Base-by-base conservation (phyloP, 2,888 invertebrate genomes). In the Ethmia dodecea region DNA sequence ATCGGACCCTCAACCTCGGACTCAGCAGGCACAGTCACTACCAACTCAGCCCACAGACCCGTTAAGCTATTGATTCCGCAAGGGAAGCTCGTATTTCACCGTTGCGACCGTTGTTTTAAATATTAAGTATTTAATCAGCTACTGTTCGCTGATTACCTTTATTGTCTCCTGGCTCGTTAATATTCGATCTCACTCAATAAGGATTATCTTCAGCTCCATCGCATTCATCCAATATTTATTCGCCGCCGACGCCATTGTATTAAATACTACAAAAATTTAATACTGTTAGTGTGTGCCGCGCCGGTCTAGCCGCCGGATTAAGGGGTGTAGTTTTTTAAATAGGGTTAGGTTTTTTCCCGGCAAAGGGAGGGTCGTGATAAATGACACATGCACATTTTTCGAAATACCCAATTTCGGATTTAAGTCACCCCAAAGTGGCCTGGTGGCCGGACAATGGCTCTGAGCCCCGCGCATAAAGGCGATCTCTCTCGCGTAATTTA, bases 331-430 rank as follows among this genome's bases (percentile, higher is more conserved):
- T 81, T 86, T 86, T 86, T 86, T 83, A 81, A 84, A 84, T 80
- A 81, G 84, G 84, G 84, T 80, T 81, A 81, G 69, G 62, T 65
- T 79, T 74, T 80, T 80, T 73, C 72, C 74, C 22, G 22, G 22
- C 22, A 42, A 52, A 48, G 61, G 59, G 75, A 76, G 84, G 81
- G 80, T 77, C 66, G 81, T 87, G 86, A 87, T 87, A 86, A 87
- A 87, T 87, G 87, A 87, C 86, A 87, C 87, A 87, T 87, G 87
- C 86, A 84, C 84, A 84, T 86, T 84, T 81, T 83, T 83, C 84
- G 80, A 87, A 87, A 87, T 86, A 87, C 87, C 87, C 87, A 87
- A 87, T 87, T 87, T 87, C 79, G 86, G 87, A 86, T 87, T 87
- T 86, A 87, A 87, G 86, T 87, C 86, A 79, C 86, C 86, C 87